These are phyloP conservation scores for Pogonocherus hispidulus DNA, from an alignment of 2,888 invertebrate species.

Conservation along the genomic window DNA sequence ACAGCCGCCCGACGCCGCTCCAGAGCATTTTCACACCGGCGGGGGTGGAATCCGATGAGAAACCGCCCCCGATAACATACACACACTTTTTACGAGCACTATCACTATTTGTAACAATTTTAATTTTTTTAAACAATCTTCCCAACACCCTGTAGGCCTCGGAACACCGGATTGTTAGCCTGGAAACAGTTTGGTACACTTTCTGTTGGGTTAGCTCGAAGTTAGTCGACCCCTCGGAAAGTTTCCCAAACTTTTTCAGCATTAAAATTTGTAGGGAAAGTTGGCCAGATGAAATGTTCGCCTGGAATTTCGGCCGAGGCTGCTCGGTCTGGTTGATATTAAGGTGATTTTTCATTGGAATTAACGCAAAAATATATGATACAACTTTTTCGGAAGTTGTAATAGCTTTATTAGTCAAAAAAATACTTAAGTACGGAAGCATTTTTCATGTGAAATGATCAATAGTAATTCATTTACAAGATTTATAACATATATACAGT, in stretches of 20 bases:
- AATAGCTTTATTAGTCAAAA: conserved; percentile 29
- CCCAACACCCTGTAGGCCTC: conserved; percentile 37
- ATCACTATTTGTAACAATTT: conserved; percentile 53
- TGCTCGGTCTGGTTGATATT: conserved; percentile 40
- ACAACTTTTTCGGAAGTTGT: conserved; percentile 30
- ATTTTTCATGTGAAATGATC: conserved; percentile 7
- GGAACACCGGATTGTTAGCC: conserved; percentile 50
- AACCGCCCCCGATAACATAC: conserved; percentile 60
- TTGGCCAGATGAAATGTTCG: conserved; percentile 64
- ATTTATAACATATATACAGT: neutral
- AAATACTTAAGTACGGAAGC: conserved; percentile 1
- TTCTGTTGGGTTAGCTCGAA: conserved; percentile 66
- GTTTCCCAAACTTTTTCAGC: conserved; percentile 68
- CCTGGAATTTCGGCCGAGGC: conserved; percentile 54
- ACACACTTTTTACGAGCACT: conserved; percentile 51
- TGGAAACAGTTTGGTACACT: conserved; percentile 65
- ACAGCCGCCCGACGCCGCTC: conserved; percentile 58
- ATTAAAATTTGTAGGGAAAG: conserved; percentile 68
- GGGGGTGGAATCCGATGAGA: conserved; percentile 63
- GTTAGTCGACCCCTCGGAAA: conserved; percentile 69
- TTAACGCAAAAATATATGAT: conserved; percentile 40
- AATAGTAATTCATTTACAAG: neutral
- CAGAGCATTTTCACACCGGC: conserved; percentile 56
- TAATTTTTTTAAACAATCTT: conserved; percentile 43
- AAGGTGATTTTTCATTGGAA: conserved; percentile 39